Evolutionary conservation across 1,140 invertebrate species (phyloP).

Genomic region (Trypoxylus dichotomus): DNA sequence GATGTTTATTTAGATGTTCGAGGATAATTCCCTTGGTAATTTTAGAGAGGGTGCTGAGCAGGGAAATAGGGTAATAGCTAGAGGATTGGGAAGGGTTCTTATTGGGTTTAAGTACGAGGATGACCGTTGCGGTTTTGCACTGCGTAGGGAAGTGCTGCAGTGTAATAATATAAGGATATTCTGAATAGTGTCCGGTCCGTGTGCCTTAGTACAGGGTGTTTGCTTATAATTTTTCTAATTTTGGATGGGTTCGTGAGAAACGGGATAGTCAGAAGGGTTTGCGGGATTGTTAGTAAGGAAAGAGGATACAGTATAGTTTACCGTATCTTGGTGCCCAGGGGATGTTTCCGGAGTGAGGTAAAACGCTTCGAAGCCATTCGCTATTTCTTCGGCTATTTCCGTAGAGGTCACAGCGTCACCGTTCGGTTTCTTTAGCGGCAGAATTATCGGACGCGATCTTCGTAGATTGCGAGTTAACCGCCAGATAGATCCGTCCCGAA

Average conservation of each 20-base stretch:
- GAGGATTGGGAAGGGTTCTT: neutral
- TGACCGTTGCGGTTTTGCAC: neutral
- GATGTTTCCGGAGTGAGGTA: too few relatives aligned
- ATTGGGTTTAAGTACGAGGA: neutral
- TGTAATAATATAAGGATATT: neutral
- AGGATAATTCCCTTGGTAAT: neutral
- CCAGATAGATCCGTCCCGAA: neutral
- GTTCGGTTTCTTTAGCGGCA: neutral
- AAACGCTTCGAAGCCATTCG: too few relatives aligned
- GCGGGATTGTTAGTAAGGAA: too few relatives aligned
- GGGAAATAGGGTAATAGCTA: neutral
- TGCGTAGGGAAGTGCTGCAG: neutral
- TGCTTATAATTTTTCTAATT: too few relatives aligned
- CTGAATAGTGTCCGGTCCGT: too few relatives aligned
- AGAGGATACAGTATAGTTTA: too few relatives aligned
- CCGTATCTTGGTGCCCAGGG: too few relatives aligned
- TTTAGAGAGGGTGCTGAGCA: neutral
- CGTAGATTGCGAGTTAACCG: too few relatives aligned
- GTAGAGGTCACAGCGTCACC: neutral
- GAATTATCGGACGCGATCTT: too few relatives aligned
- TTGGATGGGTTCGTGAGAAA: too few relatives aligned
- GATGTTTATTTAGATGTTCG: neutral
- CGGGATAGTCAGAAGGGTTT: too few relatives aligned
- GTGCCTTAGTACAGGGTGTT: too few relatives aligned
- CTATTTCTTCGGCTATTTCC: neutral